Evolutionary conservation across 2,797 vertebrate genomes (phyloP), one percentile per base, ranked within the genome.

Genomic region (Serranus cabrilla): DNA sequence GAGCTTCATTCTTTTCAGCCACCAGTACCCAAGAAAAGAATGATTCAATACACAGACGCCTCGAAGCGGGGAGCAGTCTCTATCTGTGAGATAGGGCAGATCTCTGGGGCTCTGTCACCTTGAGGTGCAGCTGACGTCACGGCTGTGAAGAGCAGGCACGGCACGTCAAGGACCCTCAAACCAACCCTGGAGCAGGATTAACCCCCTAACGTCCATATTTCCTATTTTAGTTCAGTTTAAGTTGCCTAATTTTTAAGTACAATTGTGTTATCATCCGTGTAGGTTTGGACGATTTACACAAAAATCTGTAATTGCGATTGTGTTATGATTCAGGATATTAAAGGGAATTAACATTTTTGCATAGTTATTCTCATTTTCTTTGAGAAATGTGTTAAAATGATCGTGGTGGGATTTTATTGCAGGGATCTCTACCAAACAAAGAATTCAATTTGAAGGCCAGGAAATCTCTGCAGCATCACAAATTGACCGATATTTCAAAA

Each of bases 71-170:
- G 42, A 69, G 74, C 18, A 27, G 71, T 76, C 76, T 87, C 89
- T 86, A 90, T 93, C 88, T 67, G 78, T 20, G 55, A 78, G 90
- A 88, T 74, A 85, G 79, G 71, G 73, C 83, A 70, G 80, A 77
- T 81, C 80, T 86, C 85, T 51, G 71, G 78, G 74, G 87, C 85
- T 78, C 67, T 83, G 87, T 89, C 91, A 92, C 91, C 91, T 91
- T 88, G 85, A 90, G 89, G 92, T 90, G 88, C 74, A 66, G 85
- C 83, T 91, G 88, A 91, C 84, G 82, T 93, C 89, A 93, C 4
- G 2, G 69, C 69, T 64, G 71, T 72, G 42, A 71, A 85, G 80
- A 77, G 39, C 85, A 79, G 39, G 55, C 75, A 56, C 3, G 7
- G 43, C 40, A 60, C 40, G 40, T 82, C 68, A 79, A 84, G 83